Conservation (phyloP, 2,113 vertebrate species). For the Xenopus tropicalis region DNA sequence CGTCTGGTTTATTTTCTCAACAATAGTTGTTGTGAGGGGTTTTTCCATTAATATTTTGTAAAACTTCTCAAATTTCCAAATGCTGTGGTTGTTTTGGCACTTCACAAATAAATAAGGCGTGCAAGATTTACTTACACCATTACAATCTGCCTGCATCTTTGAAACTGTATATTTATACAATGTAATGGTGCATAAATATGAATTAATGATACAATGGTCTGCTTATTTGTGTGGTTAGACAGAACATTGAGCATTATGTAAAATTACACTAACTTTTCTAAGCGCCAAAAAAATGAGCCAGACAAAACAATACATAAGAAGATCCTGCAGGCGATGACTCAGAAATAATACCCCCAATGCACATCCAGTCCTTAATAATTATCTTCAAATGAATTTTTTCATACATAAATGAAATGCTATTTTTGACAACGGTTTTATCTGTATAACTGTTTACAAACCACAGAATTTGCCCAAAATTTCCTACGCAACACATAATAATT, state of each 20-base stretch:
- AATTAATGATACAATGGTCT: conserved; percentile 6
- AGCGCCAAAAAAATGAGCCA: no score
- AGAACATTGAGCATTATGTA: no score
- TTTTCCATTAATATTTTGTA: conserved; percentile 6
- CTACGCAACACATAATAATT: no score
- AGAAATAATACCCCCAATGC: no score
- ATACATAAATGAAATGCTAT: no score
- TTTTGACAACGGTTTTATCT: no score
- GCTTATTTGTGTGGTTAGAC: neutral
- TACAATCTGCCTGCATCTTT: conserved; percentile 1
- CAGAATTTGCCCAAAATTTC: no score
- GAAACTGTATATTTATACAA: conserved; percentile 15
- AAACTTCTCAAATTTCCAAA: neutral
- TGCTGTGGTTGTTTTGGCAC: neutral
- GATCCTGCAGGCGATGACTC: no score
- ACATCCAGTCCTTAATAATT: no score
- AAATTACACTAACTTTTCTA: neutral
- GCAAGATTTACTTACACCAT: conserved; percentile 34
- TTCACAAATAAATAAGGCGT: conserved; percentile 15
- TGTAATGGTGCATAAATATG: conserved; percentile 29
- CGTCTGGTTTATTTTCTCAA: conserved; percentile 3
- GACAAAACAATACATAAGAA: no score
- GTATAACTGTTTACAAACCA: no score
- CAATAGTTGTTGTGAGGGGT: neutral
- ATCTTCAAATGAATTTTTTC: no score